Base-by-base conservation (phyloP, 2,797 vertebrate genomes). In the Hipposideros larvatus region DNA sequence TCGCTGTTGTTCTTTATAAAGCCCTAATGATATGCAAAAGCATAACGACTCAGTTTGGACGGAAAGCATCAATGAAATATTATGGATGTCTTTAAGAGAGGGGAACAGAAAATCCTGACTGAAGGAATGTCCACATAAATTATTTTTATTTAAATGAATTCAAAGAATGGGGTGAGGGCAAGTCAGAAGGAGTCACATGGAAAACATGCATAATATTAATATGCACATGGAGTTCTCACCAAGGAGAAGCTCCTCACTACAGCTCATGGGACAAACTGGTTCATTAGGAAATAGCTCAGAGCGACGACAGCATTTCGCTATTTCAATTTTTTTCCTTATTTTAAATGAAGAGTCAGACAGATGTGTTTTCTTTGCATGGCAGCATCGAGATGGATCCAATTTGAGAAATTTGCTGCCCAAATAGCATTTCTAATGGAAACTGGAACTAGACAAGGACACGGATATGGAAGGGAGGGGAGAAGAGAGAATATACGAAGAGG, bases 1-100 rank as follows among this genome's bases (percentile, higher is more conserved):
- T 99, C 99, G 99, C 99, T 99, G 99, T 99, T 99, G 99, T 99
- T 99, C 99, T 99, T 99, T 99, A 99, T 99, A 99, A 99, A 99
- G 98, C 98, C 98, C 96, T 98, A 98, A 99, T 98, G 98, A 99
- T 98, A 99, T 98, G 98, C 98, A 94, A 98, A 99, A 98, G 97
- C 98, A 98, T 99, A 99, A 98, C 15, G 97, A 99, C 96, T 98
- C 96, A 97, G 98, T 98, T 98, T 98, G 97, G 98, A 98, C 87
- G 96, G 97, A 96, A 86, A 97, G 97, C 98, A 98, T 98, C 98
- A 96, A 97, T 0, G 37, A 98, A 98, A 98, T 98, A 98, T 98
- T 96, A 97, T 91, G 93, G 98, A 97, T 96, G 97, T 97, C 96
- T 97, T 98, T 97, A 96, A 43, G 95, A 96, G 95, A 96, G 95